These are phyloP conservation scores for Zaprionus vittiger DNA, from an alignment of 1,140 invertebrate species.

Conservation along the genomic window DNA sequence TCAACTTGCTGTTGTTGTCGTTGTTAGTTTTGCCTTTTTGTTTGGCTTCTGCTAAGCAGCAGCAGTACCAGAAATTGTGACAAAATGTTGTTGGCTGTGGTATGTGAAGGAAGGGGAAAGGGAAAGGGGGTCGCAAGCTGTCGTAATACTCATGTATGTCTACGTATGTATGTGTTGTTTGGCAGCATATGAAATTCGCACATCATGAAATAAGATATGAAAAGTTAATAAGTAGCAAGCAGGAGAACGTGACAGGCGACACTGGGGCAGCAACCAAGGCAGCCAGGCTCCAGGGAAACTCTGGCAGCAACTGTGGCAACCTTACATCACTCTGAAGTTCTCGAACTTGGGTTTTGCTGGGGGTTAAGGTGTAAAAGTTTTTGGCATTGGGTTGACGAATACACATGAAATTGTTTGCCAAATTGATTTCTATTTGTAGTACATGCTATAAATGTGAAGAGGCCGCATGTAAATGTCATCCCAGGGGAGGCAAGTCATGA, in stretches of 20 bases:
- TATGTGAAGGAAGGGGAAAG: constrained; percentile 6
- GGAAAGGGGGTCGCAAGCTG: not conserved
- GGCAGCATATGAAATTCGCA: constrained; percentile 62
- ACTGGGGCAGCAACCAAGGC: constrained; percentile 17
- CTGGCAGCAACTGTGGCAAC: constrained; percentile 34
- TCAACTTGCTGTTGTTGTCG: constrained; percentile 15
- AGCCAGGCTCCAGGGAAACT: constrained; percentile 44
- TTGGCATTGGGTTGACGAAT: not conserved
- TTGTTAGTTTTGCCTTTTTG: constrained; percentile 13
- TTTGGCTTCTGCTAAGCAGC: constrained; percentile 28
- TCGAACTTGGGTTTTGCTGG: constrained; percentile 21
- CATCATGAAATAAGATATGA: constrained; percentile 65
- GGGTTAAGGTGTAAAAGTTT: constrained; percentile 45
- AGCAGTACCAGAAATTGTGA: constrained; percentile 45
- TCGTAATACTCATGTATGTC: constrained; percentile 27
- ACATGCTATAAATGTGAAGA: constrained; percentile 18
- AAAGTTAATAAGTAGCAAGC: constrained; percentile 67
- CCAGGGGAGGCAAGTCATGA: not conserved
- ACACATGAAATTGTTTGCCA: constrained; percentile 29
- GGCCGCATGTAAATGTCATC: constrained; percentile 19
- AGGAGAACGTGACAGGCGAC: constrained; percentile 60
- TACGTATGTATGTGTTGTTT: constrained; percentile 9
- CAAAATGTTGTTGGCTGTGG: constrained; percentile 40
- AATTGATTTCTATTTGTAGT: constrained; percentile 47
- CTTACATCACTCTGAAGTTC: constrained; percentile 31